Percentiles rank a stretch among this genome's conserved stretches.
These are phyloP conservation scores for Corella eumyota DNA, from an alignment of 23 tunicate species.

Conservation along the genomic window DNA sequence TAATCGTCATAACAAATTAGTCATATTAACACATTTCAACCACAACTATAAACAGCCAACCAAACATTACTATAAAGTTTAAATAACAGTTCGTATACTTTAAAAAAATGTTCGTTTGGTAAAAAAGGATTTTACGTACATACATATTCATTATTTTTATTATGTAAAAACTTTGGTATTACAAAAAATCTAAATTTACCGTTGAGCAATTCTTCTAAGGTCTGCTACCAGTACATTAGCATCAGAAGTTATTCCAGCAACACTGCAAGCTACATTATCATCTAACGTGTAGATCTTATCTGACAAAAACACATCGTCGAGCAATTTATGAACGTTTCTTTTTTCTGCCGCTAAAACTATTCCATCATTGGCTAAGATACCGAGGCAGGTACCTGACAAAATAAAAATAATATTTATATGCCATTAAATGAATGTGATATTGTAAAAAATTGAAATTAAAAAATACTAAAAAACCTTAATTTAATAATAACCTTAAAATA, in stretches of 20 bases:
- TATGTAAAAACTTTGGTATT: too few species aligned
- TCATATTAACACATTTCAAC: too few species aligned
- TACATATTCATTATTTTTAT: too few species aligned
- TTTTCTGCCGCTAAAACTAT: conserved; percentile 89
- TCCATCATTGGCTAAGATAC: conserved; percentile 92
- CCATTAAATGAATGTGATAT: background rate
- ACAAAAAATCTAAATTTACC: too few species aligned
- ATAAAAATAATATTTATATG: too few species aligned
- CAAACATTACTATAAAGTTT: too few species aligned
- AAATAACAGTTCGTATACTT: too few species aligned
- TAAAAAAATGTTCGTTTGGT: too few species aligned
- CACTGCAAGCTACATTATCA: conserved; percentile 92
- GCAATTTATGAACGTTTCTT: conserved; percentile 79
- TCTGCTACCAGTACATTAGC: conserved; percentile 89
- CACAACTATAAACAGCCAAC: too few species aligned
- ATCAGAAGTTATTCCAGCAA: conserved; percentile 97
- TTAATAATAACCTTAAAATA: background rate
- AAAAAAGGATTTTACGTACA: too few species aligned
- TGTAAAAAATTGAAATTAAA: background rate
- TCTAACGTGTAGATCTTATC: conserved; percentile 94
- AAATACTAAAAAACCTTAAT: background rate
- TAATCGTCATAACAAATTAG: too few species aligned
- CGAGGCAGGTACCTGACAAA: conserved; percentile 81
- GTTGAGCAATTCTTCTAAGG: conserved; percentile 69
- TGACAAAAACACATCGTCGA: conserved; percentile 78